Base-by-base conservation (phyloP, 1,140 invertebrate species). In the Bombus haemorrhoidalis region DNA sequence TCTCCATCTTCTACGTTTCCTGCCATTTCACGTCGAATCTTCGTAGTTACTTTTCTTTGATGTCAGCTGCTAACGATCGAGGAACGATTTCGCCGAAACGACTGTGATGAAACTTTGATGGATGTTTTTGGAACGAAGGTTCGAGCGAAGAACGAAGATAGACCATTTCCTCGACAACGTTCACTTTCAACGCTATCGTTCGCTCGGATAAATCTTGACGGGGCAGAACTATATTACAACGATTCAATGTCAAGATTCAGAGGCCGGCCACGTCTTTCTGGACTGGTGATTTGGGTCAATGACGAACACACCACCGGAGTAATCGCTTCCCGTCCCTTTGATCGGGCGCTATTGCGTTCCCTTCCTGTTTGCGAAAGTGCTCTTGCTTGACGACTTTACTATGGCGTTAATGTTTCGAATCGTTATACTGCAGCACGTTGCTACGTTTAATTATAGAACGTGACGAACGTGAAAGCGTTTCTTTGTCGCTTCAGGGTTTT, bases 241-340 rank as follows among this genome's bases (percentile, higher is more conserved):
- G 86, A 73, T 84, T 69, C 81, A 87, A 85, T 87, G 82, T 87
- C 82, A 87, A 85, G 86, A 84, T 80, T 75, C 71, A 74, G 59
- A 79, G 75, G 81, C 80, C 47, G 59, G 74, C 66, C 57, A 41
- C 39, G 69, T 75, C 72, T 69, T 71, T 74, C 69, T 41, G 32
- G 39, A 1, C 53, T 62, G 43, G 66, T 39, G 74, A 87, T 85
- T 85, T 80, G 76, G 86, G 86, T 85, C 86, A 87, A 87, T 87
- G 86, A 79, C 86, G 71, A 72, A 77, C n/a, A 66, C 64, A 32
- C n/a, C 64, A 41, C 28, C 53, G 74, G 66, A 83, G 83, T 86
- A 83, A 86, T 83, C 85, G 81, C 34, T 83, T 86, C 68, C 85
- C 53, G 64, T 77, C 64, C 73, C 73, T 86, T 83, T 83, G n/a